Base-by-base conservation (phyloP, 2,797 vertebrate genomes). In the Lophius americanus region DNA sequence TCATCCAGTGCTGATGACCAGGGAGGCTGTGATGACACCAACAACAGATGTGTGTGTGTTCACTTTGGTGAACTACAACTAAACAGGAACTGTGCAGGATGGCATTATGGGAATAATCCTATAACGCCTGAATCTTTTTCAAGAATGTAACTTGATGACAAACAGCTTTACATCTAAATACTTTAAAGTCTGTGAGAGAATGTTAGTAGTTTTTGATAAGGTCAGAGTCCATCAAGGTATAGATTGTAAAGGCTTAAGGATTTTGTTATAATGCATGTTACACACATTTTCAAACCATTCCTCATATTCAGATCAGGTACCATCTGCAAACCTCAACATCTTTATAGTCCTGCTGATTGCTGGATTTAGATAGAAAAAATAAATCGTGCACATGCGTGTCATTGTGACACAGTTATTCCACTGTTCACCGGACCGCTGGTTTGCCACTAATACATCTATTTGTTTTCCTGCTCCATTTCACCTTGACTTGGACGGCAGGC, bases 381-480 rank as follows among this genome's bases (percentile, higher is more conserved):
- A 62, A 83, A 88, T 81, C 68, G 60, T 64, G 52, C n/a, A 6
- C 42, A 7, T 13, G 46, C 46, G 44, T 62, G 58, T 56, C 74
- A 51, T 62, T 60, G 60, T 72, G 72, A 49, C 78, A 79, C 72
- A 82, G 79, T 80, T 87, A 83, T 84, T 90, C 78, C 80, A 68
- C 65, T 69, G 73, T 70, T 91, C 68, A 66, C 60, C 56, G 70
- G 84, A 88, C 79, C 81, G 73, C 66, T 70, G 68, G 75, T 85
- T 89, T 60, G 75, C 85, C 78, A 90, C 71, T 57, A 83, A 84
- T 81, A 86, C 88, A 87, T 92, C 91, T 93, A 92, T 93, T 92
- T 92, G 88, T 91, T 93, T 91, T 88, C 79, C 73, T 86, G 79
- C 78, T 85, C 78, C 78, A 82, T 88, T 92, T 93, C 90, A 92